Evolutionary conservation across 2,888 invertebrate species (phyloP), one percentile per base, ranked within the genome.

Genomic region (Orchesella flavescens): DNA sequence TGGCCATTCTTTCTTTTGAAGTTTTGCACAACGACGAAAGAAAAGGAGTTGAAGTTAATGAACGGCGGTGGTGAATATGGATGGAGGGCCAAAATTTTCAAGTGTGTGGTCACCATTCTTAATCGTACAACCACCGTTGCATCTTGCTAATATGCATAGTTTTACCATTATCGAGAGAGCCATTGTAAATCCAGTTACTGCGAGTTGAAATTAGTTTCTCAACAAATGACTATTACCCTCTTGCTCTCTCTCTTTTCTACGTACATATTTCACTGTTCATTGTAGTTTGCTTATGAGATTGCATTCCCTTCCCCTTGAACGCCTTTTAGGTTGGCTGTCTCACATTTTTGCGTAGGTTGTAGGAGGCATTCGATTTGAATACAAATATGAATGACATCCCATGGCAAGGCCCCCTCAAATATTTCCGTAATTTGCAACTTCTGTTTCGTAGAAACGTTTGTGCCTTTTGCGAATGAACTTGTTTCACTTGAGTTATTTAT

Each of bases 101-200:
- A 65, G 43, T 75, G 82, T 76, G 69, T 82, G 82, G 82, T 82
- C 82, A 76, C 65, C 75, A 24, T 57, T 61, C 53, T 69, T 69
- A 75, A 75, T 71, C 71, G 68, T 5, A 55, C 43, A 61, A 61
- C 44, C 81, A 74, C 81, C 81, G 74, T 81, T 74, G 73, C 69
- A 24, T 61, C 59, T 69, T 57, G 21, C 19, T 57, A 61, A 46
- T 61, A 73, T 73, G 44, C 61, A 73, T 61, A 61, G 21, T 61
- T 80, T 80, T 44, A 43, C 55, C 57, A 44, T 24, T 68, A 57
- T 24, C 19, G 44, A 73, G 24, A 19, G 43, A 57, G 61, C 49
- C 63, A 75, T 24, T 63, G 24, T 63, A 65, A 65, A 75, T 75
- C 75, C 75, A 75, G 75, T 75, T 75, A 75, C 43, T 49, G 65